Evolutionary conservation across 2,113 vertebrate species (phyloP), one percentile per base, ranked within the genome.

Genomic region (Aix galericulata): DNA sequence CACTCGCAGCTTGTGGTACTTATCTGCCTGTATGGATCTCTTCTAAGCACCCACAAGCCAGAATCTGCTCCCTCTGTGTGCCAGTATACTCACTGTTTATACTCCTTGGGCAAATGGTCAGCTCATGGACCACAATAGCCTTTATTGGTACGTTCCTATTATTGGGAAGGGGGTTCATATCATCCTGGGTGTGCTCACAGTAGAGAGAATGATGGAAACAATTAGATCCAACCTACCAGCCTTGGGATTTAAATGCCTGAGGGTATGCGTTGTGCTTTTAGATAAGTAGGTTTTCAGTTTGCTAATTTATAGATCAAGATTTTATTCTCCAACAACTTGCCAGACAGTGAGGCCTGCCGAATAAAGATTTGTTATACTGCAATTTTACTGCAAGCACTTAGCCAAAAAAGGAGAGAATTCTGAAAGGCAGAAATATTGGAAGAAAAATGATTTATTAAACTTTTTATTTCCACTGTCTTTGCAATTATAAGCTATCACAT

Each of bases 401-500:
- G 64, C 69, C 80, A 60, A 89, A 82, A 87, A 89, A 66, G 29
- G 20, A 83, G 67, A 52, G 34, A 82, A 75, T 20, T 89, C 76
- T 74, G 80, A 42, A 38, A 77, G 80, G 52, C 31, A 81, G 55
- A 91, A 93, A 77, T 52, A 68, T 52, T 40, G 55, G 23, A 40
- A 68, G 46, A 34, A 89, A 94, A 89, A 40, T 55, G 64, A 87
- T 95, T 92, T 96, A 79, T 83, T 88, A 46, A 91, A 74, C n/a
- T 42, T 90, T 63, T 55, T 89, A 68, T 89, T 95, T 93, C 53
- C 79, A 81, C 94, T 88, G 67, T 67, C 62, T 71, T 91, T 91
- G n/a, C 91, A 94, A 88, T 85, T 93, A 95, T 89, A 95, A 94
- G 77, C 50, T 78, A 38, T 96, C 82, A 60, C 48, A 67, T 80